phyloP scores from a whole-genome alignment of 2,888 invertebrate genomes.

The Philereme transversata region DNA sequence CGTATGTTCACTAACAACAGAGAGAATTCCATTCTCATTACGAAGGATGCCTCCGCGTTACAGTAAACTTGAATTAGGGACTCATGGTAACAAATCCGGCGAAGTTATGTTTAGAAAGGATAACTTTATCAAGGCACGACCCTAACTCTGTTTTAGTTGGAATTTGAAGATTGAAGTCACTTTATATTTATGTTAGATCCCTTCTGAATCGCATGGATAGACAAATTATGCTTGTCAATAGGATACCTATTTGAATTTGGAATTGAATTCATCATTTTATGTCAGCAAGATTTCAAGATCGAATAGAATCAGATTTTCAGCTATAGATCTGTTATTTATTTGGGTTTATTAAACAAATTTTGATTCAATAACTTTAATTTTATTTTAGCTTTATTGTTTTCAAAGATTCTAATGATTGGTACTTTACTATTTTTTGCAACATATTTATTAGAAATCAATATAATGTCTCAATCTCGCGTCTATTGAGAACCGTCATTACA shows the following conservation, averaged over 20 bases:
- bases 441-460: slow-evolving; percentile 4
- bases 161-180: slow-evolving; percentile 28
- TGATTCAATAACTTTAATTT: slow-evolving; percentile 1
- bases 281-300: slow-evolving; percentile 8
- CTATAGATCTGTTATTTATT: slow-evolving; percentile 6
- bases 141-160: slow-evolving; percentile 31
- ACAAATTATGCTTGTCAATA: slow-evolving; percentile 31
- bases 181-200: slow-evolving; percentile 32
- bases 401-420: background rate
- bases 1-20: slow-evolving; percentile 35
- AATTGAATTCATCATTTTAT: slow-evolving; percentile 23
- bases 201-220: slow-evolving; percentile 26
- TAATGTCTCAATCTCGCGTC: slow-evolving; percentile 17
- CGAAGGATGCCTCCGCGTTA: slow-evolving; percentile 28
- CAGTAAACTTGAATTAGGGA: slow-evolving; percentile 39
- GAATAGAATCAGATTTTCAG: slow-evolving; percentile 13
- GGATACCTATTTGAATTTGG: slow-evolving; percentile 28
- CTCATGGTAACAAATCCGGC: slow-evolving; percentile 33
- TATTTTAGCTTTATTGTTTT: background rate
- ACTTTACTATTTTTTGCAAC: background rate
- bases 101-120: slow-evolving; percentile 39
- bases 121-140: slow-evolving; percentile 37
- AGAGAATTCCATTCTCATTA: slow-evolving; percentile 39
- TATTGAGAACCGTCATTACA: slow-evolving; percentile 6
- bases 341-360: slow-evolving; percentile 10